phyloP scores from a whole-genome alignment of 2,888 invertebrate genomes.

The Tridacna gigas region DNA sequence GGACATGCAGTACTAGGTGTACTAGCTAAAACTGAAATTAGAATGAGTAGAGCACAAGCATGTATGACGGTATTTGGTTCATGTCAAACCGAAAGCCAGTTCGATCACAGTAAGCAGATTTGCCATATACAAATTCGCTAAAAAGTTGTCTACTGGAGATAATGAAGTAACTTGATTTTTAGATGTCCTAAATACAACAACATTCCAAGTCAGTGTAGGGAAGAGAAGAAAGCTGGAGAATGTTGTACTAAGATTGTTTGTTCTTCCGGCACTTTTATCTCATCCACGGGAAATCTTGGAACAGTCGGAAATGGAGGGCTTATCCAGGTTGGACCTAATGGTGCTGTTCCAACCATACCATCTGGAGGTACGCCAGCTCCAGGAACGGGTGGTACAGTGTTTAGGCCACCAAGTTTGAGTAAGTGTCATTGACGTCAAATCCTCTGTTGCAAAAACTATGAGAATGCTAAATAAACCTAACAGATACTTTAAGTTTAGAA shows the following conservation, averaged over 20 bases:
- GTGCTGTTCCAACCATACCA: conserved; percentile 68
- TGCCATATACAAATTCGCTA: no score
- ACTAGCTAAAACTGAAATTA: no score
- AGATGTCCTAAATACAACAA: conserved; percentile 77
- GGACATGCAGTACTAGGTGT: no score
- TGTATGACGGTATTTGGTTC: no score
- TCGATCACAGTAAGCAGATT: no score
- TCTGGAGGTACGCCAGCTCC: conserved; percentile 71
- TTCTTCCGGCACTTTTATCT: conserved; percentile 67
- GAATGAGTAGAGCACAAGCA: no score
- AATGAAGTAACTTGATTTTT: neutral
- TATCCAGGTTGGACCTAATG: conserved; percentile 63
- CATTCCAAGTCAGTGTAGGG: conserved; percentile 70
- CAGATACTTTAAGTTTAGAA: no score
- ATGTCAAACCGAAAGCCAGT: no score
- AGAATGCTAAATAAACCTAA: no score
- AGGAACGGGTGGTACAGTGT: conserved; percentile 74
- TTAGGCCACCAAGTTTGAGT: conserved; percentile 71
- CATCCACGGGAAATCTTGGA: conserved; percentile 73
- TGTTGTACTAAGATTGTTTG: conserved; percentile 74
- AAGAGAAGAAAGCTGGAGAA: conserved; percentile 70
- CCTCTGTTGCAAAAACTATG: no score
- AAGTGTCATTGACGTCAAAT: conserved; percentile 29
- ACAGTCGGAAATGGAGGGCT: conserved; percentile 75
- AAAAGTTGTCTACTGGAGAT: no score